Evolutionary conservation across 2,888 invertebrate species (phyloP), one percentile per base, ranked within the genome.

Genomic region (Lypha dubia): DNA sequence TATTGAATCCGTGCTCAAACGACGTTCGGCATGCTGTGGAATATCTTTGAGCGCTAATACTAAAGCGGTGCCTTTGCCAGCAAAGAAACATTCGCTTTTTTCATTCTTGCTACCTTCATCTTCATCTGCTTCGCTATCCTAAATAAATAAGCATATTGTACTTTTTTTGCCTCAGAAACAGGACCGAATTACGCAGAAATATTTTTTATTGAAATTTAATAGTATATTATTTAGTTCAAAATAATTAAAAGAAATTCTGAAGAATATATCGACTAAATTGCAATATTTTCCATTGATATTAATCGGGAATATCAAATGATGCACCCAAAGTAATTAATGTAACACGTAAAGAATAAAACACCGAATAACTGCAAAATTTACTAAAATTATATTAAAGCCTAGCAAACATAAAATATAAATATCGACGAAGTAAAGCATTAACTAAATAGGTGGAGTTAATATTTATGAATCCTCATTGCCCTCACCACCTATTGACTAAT

Each of bases 21-120:
- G 89, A 81, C 92, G 91, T 94, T 94, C 92, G 90, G 93, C 89
- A 93, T 93, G 88, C 65, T 88, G 88, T 92, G 94, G 94, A 89
- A 95, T 94, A 92, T 96, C 96, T 91, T 95, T 94, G 87, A 95
- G 95, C 88, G 97, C 97, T 93, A 98, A 94, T 91, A 98, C 97
- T 93, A 98, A 93, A 89, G 98, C 98, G 90, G 98, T 97, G 89
- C 98, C 98, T 93, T 98, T 98, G 92, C 98, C 97, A 90, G 98
- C 97, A 94, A 98, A 98, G 94, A 98, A 98, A 93, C 98, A 98
- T 94, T 98, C 98, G 94, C 97, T 98, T 83, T 88, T 89, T 73
- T 91, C 91, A 86, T 88, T 87, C 88, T 90, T 92, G 85, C 88
- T 89, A 65, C 89, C 91, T 79, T 92, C 92, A 62, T 92, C 92